These are phyloP conservation scores for Amazona guildingii DNA, from an alignment of 2,113 vertebrate genomes.

Conservation along the genomic window DNA sequence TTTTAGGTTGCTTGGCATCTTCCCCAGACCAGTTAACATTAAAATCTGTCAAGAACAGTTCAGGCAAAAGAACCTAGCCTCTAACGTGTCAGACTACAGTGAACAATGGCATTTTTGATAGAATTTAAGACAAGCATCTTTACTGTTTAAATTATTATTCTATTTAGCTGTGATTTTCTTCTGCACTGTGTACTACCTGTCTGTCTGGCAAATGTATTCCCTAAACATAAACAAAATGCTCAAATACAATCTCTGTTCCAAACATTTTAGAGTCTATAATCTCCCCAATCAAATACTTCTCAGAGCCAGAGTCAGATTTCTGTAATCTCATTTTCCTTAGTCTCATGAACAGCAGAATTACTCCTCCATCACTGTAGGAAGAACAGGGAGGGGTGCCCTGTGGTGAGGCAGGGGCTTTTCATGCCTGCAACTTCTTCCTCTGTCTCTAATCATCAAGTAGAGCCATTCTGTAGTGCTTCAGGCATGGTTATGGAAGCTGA, in stretches of 20 bases:
- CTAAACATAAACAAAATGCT: not conserved
- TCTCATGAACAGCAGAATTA: not conserved
- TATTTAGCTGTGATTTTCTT: slow-evolving; percentile 27
- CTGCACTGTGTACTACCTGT: not conserved
- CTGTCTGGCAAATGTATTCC: slow-evolving; percentile 3
- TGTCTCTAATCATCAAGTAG: not conserved
- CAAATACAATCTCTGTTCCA: slow-evolving; percentile 6
- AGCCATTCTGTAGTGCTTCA: not conserved
- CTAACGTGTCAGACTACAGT: slow-evolving; percentile 40
- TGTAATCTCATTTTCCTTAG: slow-evolving; percentile 14
- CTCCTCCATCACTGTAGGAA: not conserved
- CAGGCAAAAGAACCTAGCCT: slow-evolving; percentile 16
- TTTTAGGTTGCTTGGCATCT: slow-evolving; percentile 59
- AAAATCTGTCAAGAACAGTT: slow-evolving; percentile 58
- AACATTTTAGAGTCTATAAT: slow-evolving; percentile 36
- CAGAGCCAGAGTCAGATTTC: slow-evolving; percentile 23
- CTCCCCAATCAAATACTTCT: slow-evolving; percentile 41
- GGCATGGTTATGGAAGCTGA: not conserved
- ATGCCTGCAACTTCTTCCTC: not conserved
- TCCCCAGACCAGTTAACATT: slow-evolving; percentile 64
- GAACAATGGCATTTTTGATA: slow-evolving; percentile 38
- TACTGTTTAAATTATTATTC: slow-evolving; percentile 47
- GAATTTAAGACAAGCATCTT: slow-evolving; percentile 19
- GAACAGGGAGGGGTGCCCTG: not conserved
- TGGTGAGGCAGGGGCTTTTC: not conserved